phyloP scores from a whole-genome alignment of 2,888 invertebrate genomes.

The Tiliacea aurago region DNA sequence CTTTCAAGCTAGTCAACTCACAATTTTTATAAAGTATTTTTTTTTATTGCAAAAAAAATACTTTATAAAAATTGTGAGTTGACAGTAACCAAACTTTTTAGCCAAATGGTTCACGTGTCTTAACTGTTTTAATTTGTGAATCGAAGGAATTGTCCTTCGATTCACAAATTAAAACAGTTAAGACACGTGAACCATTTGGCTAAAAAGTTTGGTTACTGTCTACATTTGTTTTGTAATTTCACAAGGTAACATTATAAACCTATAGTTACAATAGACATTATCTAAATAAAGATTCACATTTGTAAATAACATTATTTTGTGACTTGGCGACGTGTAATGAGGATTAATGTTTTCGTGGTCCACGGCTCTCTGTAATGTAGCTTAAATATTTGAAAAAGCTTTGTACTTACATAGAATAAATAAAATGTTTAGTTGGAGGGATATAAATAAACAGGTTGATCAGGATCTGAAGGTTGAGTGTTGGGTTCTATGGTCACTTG shows the following conservation, averaged over 20 bases:
- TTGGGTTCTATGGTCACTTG: background rate
- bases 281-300: conserved; percentile 56
- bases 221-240: conserved; percentile 30
- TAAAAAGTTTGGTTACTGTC: conserved; percentile 45
- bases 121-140: conserved; percentile 26
- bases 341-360: conserved; percentile 37
- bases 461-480: conserved; percentile 8
- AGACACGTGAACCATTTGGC: conserved; percentile 17
- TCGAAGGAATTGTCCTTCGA: background rate
- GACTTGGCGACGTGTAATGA: conserved; percentile 41
- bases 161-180: conserved; percentile 26
- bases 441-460: background rate
- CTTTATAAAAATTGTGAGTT: no score
- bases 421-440: background rate
- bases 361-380: conserved; percentile 10
- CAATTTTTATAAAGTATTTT: background rate
- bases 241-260: conserved; percentile 35
- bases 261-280: conserved; percentile 31
- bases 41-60: no score
- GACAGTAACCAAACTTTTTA: conserved; percentile 45
- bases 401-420: conserved; percentile 1
- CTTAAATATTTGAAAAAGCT: conserved; percentile 37
- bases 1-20: background rate
- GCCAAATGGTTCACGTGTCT: conserved; percentile 18
- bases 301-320: conserved; percentile 47